Conservation (phyloP, 23 tunicate species). For the Styela plicata region DNA sequence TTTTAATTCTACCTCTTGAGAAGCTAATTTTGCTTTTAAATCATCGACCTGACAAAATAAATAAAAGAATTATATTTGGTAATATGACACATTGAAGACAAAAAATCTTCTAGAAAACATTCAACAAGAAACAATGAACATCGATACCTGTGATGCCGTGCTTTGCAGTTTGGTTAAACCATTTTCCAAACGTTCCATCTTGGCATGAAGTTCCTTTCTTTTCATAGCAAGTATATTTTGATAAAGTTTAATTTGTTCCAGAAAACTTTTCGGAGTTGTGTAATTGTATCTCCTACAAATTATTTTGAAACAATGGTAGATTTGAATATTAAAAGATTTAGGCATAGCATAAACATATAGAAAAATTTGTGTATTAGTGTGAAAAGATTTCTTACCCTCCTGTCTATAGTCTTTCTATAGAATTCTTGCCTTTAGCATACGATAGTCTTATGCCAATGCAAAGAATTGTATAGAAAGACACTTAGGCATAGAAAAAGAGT, state of each 20-base stretch:
- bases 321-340: background rate
- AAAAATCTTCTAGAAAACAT: no score
- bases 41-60: slow-evolving; percentile 73
- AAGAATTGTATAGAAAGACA: no score
- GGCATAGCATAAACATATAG: background rate
- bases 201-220: slow-evolving; percentile 71
- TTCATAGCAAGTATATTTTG: slow-evolving; percentile 71
- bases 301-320: background rate
- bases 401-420: no score
- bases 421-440: no score
- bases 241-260: slow-evolving; percentile 96
- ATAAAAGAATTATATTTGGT: no score
- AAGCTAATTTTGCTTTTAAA: slow-evolving; percentile 88
- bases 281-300: slow-evolving; percentile 91
- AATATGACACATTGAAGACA: no score
- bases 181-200: slow-evolving; percentile 96
- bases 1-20: slow-evolving; percentile 93
- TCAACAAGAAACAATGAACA: background rate
- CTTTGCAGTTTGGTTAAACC: slow-evolving; percentile 93
- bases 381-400: no score
- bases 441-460: no score
- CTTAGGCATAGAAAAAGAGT: no score
- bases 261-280: slow-evolving; percentile 99
- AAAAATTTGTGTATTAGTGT: no score
- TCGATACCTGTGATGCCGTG: slow-evolving; percentile 88